A percentile compares a stretch with the other conserved stretches of the same genome.
Conservation (phyloP, 2,113 vertebrate species). For the Anser brachyrhynchus region DNA sequence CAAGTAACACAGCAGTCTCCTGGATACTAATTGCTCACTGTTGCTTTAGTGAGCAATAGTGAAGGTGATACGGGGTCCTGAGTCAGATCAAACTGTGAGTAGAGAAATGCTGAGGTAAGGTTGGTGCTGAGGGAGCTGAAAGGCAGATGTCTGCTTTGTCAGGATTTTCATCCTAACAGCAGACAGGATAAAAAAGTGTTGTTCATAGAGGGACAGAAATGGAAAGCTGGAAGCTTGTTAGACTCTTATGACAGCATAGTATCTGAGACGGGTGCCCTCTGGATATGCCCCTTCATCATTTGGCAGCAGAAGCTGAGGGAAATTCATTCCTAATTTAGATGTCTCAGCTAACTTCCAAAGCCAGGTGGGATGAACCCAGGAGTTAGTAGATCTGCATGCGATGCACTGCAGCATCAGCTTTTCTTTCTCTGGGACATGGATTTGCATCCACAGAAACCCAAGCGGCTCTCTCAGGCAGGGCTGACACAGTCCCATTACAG, state of each 20-base stretch:
- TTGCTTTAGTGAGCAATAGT: slow-evolving; percentile 54
- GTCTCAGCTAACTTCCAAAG: not conserved
- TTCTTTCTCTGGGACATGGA: not conserved
- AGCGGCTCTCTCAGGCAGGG: not conserved
- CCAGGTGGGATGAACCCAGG: slow-evolving; percentile 26
- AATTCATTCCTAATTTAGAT: slow-evolving; percentile 32
- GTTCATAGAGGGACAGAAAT: not conserved
- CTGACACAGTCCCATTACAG: not conserved
- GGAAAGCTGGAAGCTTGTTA: not conserved
- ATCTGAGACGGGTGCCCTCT: not conserved
- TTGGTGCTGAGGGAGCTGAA: slow-evolving; percentile 51
- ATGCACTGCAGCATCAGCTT: not conserved
- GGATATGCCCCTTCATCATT: not conserved
- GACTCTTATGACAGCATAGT: not conserved
- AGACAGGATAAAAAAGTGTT: not conserved
- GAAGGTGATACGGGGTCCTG: slow-evolving; percentile 21
- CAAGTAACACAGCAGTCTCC: not conserved
- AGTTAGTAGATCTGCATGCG: not conserved
- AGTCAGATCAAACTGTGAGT: slow-evolving; percentile 37
- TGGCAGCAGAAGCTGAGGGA: not conserved
- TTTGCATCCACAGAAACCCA: not conserved
- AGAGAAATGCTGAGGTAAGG: slow-evolving; percentile 54
- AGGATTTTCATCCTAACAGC: slow-evolving; percentile 5
- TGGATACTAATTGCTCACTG: slow-evolving; percentile 16
- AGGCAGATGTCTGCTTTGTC: slow-evolving; percentile 46